Percentiles rank a stretch among this genome's conserved stretches.
phyloP scores from a whole-genome alignment of 2,888 invertebrate species.

The Eupithecia subumbrata region DNA sequence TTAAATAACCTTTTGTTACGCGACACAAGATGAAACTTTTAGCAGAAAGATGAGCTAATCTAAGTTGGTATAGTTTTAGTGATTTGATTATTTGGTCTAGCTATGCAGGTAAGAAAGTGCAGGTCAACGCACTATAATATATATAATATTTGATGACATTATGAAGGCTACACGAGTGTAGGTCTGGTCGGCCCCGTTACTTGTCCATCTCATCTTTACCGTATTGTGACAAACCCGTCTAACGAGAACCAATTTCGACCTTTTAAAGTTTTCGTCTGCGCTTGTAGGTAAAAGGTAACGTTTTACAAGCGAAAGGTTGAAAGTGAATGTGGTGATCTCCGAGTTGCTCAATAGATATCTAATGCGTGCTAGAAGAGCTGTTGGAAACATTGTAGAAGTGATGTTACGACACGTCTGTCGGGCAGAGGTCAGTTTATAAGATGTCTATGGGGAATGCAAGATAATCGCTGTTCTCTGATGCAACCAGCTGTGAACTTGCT shows the following conservation, averaged over 20 bases:
- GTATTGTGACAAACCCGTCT: conserved; percentile 34
- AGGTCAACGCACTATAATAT: conserved; percentile 18
- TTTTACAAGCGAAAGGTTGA: conserved; percentile 57
- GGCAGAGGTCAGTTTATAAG: conserved; percentile 46
- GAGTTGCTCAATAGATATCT: conserved; percentile 51
- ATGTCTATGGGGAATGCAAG: conserved; percentile 41
- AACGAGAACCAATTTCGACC: conserved; percentile 20
- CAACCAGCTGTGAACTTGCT: conserved; percentile 35
- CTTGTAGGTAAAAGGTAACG: conserved; percentile 40
- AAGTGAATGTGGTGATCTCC: conserved; percentile 62
- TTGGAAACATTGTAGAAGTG: conserved; percentile 50
- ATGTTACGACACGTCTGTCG: conserved; percentile 50
- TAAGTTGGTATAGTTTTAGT: neutral
- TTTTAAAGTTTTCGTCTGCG: conserved; percentile 5
- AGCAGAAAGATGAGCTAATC: neutral
- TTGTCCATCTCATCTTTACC: conserved; percentile 42
- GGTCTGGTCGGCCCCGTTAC: conserved; percentile 34
- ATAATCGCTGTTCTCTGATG: conserved; percentile 23
- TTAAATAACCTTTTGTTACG: conserved; percentile 31
- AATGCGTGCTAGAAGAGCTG: conserved; percentile 49
- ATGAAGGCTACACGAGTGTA: conserved; percentile 20
- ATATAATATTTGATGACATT: conserved; percentile 38
- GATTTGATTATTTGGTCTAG: neutral
- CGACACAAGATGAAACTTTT: neutral
- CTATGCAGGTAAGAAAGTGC: conserved; percentile 26